Evolutionary conservation across 2,113 vertebrate genomes (phyloP).

Genomic region (Polypterus bichir): DNA sequence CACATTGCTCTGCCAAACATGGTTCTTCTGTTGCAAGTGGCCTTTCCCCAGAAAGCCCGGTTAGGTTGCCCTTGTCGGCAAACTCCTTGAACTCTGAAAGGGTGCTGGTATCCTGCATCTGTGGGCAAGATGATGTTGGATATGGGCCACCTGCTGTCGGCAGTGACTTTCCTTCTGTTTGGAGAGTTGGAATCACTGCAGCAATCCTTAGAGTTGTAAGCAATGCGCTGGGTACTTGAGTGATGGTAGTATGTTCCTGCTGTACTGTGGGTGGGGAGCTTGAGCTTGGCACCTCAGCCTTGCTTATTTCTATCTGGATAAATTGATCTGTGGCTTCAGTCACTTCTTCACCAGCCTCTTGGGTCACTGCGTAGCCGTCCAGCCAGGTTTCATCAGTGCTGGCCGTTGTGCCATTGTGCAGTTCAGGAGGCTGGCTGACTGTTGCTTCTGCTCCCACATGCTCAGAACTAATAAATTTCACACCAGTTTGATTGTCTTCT

Average conservation of each 20-base stretch:
- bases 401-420: slow-evolving; percentile 42
- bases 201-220: not conserved
- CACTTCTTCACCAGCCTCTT: slow-evolving; percentile 35
- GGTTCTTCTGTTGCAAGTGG: slow-evolving; percentile 35
- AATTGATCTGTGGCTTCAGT: slow-evolving; percentile 34
- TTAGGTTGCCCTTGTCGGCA: slow-evolving; percentile 43
- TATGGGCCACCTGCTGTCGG: slow-evolving; percentile 28
- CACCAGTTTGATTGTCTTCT: slow-evolving; percentile 38
- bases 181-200: slow-evolving; percentile 10
- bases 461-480: slow-evolving; percentile 33
- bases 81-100: slow-evolving; percentile 30
- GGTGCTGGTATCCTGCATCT: not conserved
- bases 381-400: slow-evolving; percentile 72
- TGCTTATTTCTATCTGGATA: slow-evolving; percentile 40
- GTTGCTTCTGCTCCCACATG: slow-evolving; percentile 34
- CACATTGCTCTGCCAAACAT: slow-evolving; percentile 44
- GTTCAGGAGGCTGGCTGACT: slow-evolving; percentile 29
- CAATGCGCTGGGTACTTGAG: slow-evolving; percentile 23
- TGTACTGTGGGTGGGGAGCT: slow-evolving; percentile 20
- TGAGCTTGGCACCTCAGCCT: slow-evolving; percentile 2
- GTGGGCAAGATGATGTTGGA: slow-evolving; percentile 14
- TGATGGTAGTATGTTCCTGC: slow-evolving; percentile 21
- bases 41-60: slow-evolving; percentile 43
- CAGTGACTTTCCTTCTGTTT: slow-evolving; percentile 28
- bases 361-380: slow-evolving; percentile 72